These are phyloP conservation scores for Vimba vimba DNA, from an alignment of 2,113 vertebrate species.

Conservation along the genomic window DNA sequence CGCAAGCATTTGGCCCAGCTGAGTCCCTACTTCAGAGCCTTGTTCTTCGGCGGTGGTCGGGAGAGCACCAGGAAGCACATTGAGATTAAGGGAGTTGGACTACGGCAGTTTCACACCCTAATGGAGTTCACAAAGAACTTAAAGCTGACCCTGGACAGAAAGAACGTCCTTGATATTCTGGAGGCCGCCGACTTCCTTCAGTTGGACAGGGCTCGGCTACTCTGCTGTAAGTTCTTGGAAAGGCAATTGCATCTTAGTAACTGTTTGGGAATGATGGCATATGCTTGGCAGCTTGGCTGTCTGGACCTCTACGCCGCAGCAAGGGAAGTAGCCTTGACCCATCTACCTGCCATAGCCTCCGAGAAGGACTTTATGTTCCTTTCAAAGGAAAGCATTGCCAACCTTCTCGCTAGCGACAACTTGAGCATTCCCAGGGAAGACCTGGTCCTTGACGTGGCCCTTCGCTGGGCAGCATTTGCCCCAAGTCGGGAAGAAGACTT, in stretches of 20 bases:
- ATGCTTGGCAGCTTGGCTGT: slow-evolving; percentile 80
- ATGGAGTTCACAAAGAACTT: slow-evolving; percentile 75
- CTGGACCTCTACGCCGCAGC: slow-evolving; percentile 73
- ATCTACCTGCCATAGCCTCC: slow-evolving; percentile 77
- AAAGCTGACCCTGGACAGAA: slow-evolving; percentile 69
- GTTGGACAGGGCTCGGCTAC: slow-evolving; percentile 76
- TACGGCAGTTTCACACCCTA: slow-evolving; percentile 75
- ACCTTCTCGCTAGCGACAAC: slow-evolving; percentile 80
- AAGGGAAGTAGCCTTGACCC: slow-evolving; percentile 80
- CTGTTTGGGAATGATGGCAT: slow-evolving; percentile 85
- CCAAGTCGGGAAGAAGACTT: slow-evolving; percentile 78
- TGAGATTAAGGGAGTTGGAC: slow-evolving; percentile 76
- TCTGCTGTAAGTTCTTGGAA: slow-evolving; percentile 86
- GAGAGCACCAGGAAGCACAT: slow-evolving; percentile 77
- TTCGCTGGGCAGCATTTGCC: slow-evolving; percentile 83
- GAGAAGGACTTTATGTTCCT: slow-evolving; percentile 80
- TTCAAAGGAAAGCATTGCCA: slow-evolving; percentile 77
- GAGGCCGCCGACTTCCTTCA: slow-evolving; percentile 85
- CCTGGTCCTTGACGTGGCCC: slow-evolving; percentile 77
- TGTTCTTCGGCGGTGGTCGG: slow-evolving; percentile 83
- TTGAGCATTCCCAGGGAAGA: slow-evolving; percentile 81
- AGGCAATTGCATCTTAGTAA: slow-evolving; percentile 84
- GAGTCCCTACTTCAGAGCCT: slow-evolving; percentile 84
- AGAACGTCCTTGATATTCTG: slow-evolving; percentile 82
- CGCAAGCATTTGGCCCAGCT: slow-evolving; percentile 74